Percentiles rank a stretch among this genome's conserved stretches.
Conservation (phyloP, 2,113 vertebrate genomes). For the Pteropus alecto region DNA sequence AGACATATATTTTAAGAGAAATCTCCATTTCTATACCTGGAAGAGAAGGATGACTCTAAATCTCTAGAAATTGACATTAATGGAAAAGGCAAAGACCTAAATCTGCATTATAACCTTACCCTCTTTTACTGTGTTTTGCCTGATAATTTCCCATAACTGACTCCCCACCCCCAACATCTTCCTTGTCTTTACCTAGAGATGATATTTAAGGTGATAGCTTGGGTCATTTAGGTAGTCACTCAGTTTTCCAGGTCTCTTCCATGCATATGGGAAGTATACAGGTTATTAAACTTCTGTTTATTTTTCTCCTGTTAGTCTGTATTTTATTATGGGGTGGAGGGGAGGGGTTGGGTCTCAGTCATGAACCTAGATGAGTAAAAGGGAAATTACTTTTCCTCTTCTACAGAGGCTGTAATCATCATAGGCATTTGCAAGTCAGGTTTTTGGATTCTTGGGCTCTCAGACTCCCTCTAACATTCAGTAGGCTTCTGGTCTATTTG, state of each 20-base stretch:
- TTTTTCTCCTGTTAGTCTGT: neutral
- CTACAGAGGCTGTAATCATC: neutral
- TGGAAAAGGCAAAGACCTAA: neutral
- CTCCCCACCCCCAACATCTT: neutral
- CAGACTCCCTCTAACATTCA: conserved; percentile 5
- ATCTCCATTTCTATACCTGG: neutral
- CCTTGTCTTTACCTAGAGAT: neutral
- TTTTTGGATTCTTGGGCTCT: conserved; percentile 39
- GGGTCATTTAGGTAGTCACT: neutral
- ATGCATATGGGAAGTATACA: neutral
- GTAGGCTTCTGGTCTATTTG: conserved; percentile 34
- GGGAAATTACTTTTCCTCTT: neutral
- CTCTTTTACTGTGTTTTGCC: neutral
- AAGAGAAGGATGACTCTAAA: neutral
- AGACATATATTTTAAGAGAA: neutral
- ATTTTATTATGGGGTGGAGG: neutral
- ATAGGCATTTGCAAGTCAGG: neutral
- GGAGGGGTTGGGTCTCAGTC: neutral
- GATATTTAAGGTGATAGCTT: neutral
- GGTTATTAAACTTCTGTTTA: neutral
- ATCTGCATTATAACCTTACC: neutral
- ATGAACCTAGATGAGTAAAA: neutral
- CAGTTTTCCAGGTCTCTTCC: neutral
- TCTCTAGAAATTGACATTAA: neutral
- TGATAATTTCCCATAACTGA: neutral